Base-by-base conservation (phyloP, 92 coral and sea anemone species). In the Scolanthus callimorphus region DNA sequence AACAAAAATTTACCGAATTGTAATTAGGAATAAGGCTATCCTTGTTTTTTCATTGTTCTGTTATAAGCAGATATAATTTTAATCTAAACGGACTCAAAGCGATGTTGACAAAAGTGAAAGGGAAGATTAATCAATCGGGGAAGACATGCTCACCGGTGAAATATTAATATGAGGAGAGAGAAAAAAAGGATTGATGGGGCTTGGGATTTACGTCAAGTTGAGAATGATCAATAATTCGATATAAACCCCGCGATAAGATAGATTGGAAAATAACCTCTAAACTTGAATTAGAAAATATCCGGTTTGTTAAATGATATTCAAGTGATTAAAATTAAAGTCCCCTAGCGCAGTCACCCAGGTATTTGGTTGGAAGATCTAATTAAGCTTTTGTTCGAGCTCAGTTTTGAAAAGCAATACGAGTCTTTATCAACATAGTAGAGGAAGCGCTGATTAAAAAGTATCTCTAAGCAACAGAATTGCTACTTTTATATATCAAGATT, bases 401-500 rank as follows among this genome's bases (percentile, higher is more conserved):
- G 31, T 65, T 31, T 27, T 19, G 19, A 65, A 49, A 65, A 43
- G 55, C 65, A 54, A 61, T 55, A 68, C 31, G 56, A 55, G 47
- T 57, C 34, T 51, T 39, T 61, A 61, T 61, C 56, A 61, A 59
- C 25, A 51, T 59, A 66, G 52, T 51, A 43, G 23, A 46, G 53
- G 53, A 13, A 15, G 64, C 75, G 75, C 44, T 57, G 58, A 68
- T 68, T 68, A 68, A 57, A 68, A 56, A 54, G 75, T 68, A 68
- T 68, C 75, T 51, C 20, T 38, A 43, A 34, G 15, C 6, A 39
- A 49, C 75, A 54, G 41, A 24, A 57, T 68, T 55, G 75, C 44
- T 49, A 68, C 75, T 55, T 68, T 63, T 68, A 55, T 68, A 68
- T 68, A 47, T 41, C 19, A 31, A 68, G 75, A 68, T 68, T 45